Conservation (phyloP, 2,113 vertebrate species). For the Bufo gargarizans region DNA sequence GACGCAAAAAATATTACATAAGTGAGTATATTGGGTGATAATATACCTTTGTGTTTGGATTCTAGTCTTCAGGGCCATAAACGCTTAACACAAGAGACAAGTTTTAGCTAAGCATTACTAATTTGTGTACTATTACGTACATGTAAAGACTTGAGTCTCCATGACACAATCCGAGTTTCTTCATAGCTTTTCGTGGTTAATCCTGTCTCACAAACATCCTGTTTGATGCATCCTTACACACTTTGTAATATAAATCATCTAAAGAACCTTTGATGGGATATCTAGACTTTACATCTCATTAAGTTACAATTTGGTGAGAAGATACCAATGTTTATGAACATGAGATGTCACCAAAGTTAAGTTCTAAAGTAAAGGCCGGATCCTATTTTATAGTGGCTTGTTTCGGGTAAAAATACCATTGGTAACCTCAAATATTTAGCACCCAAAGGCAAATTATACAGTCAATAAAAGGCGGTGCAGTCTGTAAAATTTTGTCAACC, state of each 20-base stretch:
- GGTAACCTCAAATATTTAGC: not conserved
- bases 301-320: not conserved
- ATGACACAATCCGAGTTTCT: not conserved
- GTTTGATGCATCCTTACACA: too few relatives aligned
- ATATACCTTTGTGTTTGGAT: not conserved
- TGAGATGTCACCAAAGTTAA: not conserved
- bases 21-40: not conserved
- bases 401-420: not conserved
- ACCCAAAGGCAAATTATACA: not conserved
- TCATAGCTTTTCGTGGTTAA: not conserved
- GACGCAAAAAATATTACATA: too few relatives aligned
- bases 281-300: not conserved
- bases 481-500: too few relatives aligned
- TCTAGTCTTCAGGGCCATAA: not conserved
- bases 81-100: not conserved
- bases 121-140: not conserved
- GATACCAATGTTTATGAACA: not conserved
- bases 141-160: not conserved
- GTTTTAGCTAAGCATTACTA: not conserved
- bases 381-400: not conserved
- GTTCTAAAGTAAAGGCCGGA: not conserved
- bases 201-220: constrained; percentile 4
- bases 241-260: not conserved
- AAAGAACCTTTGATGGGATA: not conserved
- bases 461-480: not conserved